phyloP scores from a whole-genome alignment of 2,113 vertebrate species.

The Rhizomys pruinosus region DNA sequence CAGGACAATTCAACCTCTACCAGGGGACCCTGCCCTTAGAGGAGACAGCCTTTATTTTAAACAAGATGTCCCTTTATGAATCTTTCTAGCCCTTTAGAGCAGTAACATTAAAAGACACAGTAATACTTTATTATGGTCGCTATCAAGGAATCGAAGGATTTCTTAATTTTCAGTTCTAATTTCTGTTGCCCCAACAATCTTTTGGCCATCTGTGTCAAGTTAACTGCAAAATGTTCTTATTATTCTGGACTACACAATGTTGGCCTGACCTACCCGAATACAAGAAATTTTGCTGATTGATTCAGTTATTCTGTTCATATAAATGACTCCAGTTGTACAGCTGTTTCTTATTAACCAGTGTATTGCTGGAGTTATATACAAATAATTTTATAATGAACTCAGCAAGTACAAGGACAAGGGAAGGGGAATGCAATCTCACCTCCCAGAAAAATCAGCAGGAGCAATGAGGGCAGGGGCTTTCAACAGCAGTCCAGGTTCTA shows the following conservation, averaged over 20 bases:
- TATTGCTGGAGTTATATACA: constrained; percentile 73
- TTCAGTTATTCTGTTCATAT: constrained; percentile 80
- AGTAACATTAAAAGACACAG: constrained; percentile 60
- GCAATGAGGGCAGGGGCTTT: constrained; percentile 47
- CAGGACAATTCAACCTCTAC: constrained; percentile 68
- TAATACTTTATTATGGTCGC: constrained; percentile 44
- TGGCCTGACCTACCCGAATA: constrained; percentile 58
- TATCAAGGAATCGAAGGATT: constrained; percentile 73
- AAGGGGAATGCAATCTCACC: constrained; percentile 68
- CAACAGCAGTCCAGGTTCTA: constrained; percentile 41
- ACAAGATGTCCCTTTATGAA: background rate
- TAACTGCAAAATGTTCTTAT: constrained; percentile 78
- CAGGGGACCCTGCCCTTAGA: constrained; percentile 60
- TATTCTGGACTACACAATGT: constrained; percentile 76
- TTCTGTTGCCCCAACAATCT: constrained; percentile 54
- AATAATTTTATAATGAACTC: constrained; percentile 78
- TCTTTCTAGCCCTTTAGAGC: constrained; percentile 33
- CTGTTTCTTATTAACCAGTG: constrained; percentile 86
- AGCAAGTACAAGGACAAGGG: constrained; percentile 57
- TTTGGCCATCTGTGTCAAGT: constrained; percentile 58
- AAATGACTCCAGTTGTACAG: constrained; percentile 81
- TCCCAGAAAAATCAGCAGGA: constrained; percentile 78
- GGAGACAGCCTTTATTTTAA: constrained; percentile 29
- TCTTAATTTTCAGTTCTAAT: constrained; percentile 64
- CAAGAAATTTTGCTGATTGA: constrained; percentile 77